These are phyloP conservation scores for Anguilla japonica DNA, from an alignment of 2,113 vertebrate genomes.

Conservation along the genomic window DNA sequence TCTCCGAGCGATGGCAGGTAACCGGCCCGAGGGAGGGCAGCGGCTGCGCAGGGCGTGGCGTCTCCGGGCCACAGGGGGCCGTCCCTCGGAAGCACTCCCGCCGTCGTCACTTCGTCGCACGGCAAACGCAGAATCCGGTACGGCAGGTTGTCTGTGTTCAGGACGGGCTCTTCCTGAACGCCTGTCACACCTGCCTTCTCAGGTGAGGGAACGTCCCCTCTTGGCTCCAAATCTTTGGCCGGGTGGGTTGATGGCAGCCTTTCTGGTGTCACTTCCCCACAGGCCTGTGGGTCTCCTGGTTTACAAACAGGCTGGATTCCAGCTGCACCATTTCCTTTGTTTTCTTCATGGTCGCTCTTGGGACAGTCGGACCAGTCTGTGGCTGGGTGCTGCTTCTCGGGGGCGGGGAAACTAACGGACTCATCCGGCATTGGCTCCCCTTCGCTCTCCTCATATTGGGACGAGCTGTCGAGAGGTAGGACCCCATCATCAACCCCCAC, in stretches of 20 bases:
- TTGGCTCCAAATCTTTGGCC: background rate
- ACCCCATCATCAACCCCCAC: conserved; percentile 31
- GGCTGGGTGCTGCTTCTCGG: background rate
- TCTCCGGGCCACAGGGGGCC: conserved; percentile 41
- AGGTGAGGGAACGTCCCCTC: background rate
- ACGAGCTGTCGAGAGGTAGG: conserved; percentile 53
- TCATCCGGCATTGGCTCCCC: background rate
- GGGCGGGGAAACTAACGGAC: background rate
- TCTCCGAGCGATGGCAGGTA: conserved; percentile 39
- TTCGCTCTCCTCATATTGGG: conserved; percentile 38
- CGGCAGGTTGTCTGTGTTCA: conserved; percentile 33
- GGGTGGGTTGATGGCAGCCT: background rate
- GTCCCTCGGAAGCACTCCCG: conserved; percentile 41
- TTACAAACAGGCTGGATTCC: background rate
- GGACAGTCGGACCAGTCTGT: background rate
- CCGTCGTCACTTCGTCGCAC: conserved; percentile 36
- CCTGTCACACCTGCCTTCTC: conserved; percentile 14
- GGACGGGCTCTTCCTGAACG: conserved; percentile 22
- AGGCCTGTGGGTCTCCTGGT: background rate
- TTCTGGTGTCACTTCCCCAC: background rate
- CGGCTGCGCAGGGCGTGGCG: conserved; percentile 1
- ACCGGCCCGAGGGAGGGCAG: conserved; percentile 23
- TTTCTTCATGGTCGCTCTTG: background rate
- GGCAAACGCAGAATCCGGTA: conserved; percentile 51
- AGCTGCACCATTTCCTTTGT: background rate